A percentile compares a stretch with the other conserved stretches of the same genome.
Conservation (phyloP, 2,797 vertebrate genomes). For the Hippoglossus hippoglossus region DNA sequence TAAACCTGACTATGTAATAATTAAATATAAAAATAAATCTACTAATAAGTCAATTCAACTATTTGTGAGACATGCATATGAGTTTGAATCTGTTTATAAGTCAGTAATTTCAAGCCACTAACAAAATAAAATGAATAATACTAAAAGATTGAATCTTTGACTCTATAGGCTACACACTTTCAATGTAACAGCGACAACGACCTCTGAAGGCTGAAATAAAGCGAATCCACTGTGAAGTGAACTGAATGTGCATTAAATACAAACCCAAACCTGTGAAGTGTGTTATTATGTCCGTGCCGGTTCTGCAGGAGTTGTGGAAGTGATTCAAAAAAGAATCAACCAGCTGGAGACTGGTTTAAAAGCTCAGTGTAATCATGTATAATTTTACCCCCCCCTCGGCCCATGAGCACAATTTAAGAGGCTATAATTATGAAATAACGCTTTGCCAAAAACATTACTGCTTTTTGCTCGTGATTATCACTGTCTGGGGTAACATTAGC, state of each 20-base stretch:
- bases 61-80: neutral
- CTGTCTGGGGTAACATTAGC: neutral
- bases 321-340: neutral
- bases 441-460: neutral
- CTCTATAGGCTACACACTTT: neutral
- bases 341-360: slow-evolving; percentile 2
- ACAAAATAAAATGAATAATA: too few species aligned
- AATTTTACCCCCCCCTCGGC: neutral
- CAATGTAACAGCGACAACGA: too few species aligned
- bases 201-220: neutral
- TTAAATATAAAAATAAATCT: too few species aligned
- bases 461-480: neutral
- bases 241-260: neutral
- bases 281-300: neutral
- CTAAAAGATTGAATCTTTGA: too few species aligned
- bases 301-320: neutral
- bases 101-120: neutral
- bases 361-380: neutral
- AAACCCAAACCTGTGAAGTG: neutral
- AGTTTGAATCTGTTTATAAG: neutral
- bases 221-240: neutral
- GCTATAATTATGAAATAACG: neutral
- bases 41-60: too few species aligned
- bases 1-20: neutral
- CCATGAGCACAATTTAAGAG: neutral